A percentile compares a stretch with the other conserved stretches of the same genome.
These are phyloP conservation scores for Horisme vitalbata DNA, from an alignment of 2,888 invertebrate species.

Conservation along the genomic window DNA sequence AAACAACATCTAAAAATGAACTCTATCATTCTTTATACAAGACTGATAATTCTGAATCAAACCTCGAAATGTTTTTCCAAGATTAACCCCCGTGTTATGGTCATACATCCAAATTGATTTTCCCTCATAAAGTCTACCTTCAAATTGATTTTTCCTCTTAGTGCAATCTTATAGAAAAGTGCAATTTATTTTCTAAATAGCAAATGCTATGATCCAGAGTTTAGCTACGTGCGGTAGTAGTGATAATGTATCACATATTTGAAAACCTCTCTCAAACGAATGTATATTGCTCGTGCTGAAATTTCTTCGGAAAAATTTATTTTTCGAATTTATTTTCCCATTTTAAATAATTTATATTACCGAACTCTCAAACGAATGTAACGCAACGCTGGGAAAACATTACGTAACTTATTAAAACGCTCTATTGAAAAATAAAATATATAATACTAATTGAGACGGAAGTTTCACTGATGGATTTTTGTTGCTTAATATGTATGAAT, in stretches of 20 bases:
- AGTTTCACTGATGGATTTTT: too few relatives aligned
- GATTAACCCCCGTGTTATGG: slow-evolving; percentile 2
- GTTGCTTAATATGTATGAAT: too few relatives aligned
- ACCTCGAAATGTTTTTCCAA: slow-evolving; percentile 3
- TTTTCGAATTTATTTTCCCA: too few relatives aligned
- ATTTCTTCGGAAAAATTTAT: too few relatives aligned
- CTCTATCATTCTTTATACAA: not conserved
- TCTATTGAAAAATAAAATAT: too few relatives aligned
- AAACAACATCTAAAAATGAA: not conserved
- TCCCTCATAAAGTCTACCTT: slow-evolving; percentile 7
- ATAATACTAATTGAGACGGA: too few relatives aligned
- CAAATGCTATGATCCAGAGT: not conserved
- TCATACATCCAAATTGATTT: slow-evolving; percentile 10
- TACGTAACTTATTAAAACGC: too few relatives aligned
- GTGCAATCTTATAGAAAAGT: slow-evolving; percentile 15
- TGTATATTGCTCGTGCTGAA: too few relatives aligned
- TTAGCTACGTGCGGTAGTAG: slow-evolving; percentile 1
- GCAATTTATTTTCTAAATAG: slow-evolving; percentile 10
- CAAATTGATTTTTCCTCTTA: slow-evolving; percentile 11
- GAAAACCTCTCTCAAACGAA: not conserved
- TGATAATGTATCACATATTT: slow-evolving; percentile 15
- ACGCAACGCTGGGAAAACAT: too few relatives aligned
- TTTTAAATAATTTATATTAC: too few relatives aligned
- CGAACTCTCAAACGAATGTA: too few relatives aligned
- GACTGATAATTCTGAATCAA: not conserved